Base-by-base conservation (phyloP, 1,140 invertebrate genomes). In the Octopus sinensis region DNA sequence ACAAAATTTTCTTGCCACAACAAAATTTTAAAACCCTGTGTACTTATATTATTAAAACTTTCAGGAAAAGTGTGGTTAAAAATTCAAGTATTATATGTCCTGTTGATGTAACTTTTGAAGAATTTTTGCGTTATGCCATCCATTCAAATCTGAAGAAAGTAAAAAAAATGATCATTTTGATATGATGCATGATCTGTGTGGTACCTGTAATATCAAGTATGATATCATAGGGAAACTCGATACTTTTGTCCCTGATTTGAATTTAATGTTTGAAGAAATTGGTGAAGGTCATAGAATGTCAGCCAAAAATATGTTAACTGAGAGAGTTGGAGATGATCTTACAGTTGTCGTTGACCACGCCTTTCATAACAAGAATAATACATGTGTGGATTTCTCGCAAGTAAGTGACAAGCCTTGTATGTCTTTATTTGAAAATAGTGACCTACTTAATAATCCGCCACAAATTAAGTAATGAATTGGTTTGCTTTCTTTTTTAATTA, bases 171-270 rank as follows among this genome's bases (percentile, higher is more conserved):
- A 84, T n/a, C 88, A 90, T 82, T 90, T 89, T 88, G 84, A 84
- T 9, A 88, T 87, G 0, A 88, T 88, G 82, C 86, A 86, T 84
- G 83, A 82, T n/a, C 73, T 84, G 12, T 89, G 89, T 80, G 83
- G 86, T 17, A 87, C 88, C 6, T 90, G 89, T 79, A 17, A 79
- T 23, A 82, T 89, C n/a, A 80, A 84, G 9, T 90, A 88, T 82
- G 85, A 88, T 68, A 86, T 88, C 79, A 87, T 90, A n/a, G 89
- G 89, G 3, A 88, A 90, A 79, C 79, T 90, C 52, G 89, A 90
- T 79, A 89, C 86, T 3, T 86, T 86, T 6, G 30, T 83, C 7
- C 78, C 85, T 4, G 89, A 90, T 79, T 86, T 89, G 54, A 62
- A 54, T 0, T 86, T 82, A 13, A 78, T 84, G 76, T 83, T 86